These are phyloP conservation scores for Carpatolechia fugitivella DNA, from an alignment of 2,888 invertebrate genomes.

Conservation along the genomic window DNA sequence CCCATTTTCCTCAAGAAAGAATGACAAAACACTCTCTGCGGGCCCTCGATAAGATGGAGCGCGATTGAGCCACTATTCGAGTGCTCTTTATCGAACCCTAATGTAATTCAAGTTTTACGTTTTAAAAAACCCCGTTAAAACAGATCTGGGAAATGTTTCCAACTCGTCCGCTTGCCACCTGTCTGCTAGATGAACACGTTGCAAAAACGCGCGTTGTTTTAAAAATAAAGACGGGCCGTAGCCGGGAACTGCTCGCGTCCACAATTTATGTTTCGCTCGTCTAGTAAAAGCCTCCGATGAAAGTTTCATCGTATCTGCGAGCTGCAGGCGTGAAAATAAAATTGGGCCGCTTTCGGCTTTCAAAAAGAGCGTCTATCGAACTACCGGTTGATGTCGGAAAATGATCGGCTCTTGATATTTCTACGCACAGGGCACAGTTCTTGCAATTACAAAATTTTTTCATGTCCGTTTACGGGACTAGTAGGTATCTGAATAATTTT, in stretches of 20 bases:
- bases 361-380: constrained; percentile 22
- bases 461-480: no score
- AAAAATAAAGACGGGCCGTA: constrained; percentile 23
- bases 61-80: constrained; percentile 6
- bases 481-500: no score
- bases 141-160: neutral
- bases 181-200: neutral
- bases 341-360: constrained; percentile 39
- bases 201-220: constrained; percentile 10
- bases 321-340: constrained; percentile 74
- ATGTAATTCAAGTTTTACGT: neutral
- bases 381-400: constrained; percentile 8
- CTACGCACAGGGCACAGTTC: neutral
- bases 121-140: neutral
- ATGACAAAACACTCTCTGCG: constrained; percentile 17
- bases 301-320: constrained; percentile 62
- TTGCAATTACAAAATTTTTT: no score
- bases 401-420: neutral
- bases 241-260: constrained; percentile 26
- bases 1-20: constrained; percentile 10
- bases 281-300: constrained; percentile 66
- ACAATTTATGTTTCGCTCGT: constrained; percentile 23
- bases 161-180: neutral
- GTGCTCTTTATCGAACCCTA: neutral
- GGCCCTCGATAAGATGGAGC: constrained; percentile 6